Evolutionary conservation across 2,888 invertebrate species (phyloP).

Genomic region (Operophtera brumata): DNA sequence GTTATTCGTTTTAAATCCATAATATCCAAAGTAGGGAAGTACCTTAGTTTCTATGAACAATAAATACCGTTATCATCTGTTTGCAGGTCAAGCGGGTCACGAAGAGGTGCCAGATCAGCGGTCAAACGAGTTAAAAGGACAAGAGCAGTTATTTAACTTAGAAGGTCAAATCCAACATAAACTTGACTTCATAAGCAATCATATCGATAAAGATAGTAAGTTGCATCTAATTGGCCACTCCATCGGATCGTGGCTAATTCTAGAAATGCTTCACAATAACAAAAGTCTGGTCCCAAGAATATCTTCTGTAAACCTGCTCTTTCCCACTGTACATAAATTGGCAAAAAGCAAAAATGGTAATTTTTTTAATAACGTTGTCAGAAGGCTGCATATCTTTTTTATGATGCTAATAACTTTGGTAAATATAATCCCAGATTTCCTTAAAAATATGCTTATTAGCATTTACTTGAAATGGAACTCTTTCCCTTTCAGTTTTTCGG

Average conservation of each 20-base stretch:
- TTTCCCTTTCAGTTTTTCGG: conserved; percentile 72
- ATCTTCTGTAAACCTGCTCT: conserved; percentile 86
- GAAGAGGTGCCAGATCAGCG: conserved; percentile 68
- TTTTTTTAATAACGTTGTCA: conserved; percentile 82
- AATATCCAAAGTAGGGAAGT: too few relatives aligned
- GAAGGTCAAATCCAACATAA: conserved; percentile 91
- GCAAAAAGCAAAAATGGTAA: conserved; percentile 87
- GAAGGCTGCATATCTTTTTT: conserved; percentile 52
- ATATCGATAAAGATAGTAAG: conserved; percentile 85
- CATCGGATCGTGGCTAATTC: conserved; percentile 91
- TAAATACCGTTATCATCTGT: conserved; percentile 6
- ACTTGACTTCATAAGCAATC: conserved; percentile 86
- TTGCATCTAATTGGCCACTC: conserved; percentile 94
- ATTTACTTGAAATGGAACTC: conserved; percentile 78
- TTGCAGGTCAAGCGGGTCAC: conserved; percentile 89
- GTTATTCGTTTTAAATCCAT: too few relatives aligned
- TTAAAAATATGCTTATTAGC: conserved; percentile 75
- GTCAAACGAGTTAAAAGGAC: conserved; percentile 72
- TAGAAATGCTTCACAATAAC: conserved; percentile 85
- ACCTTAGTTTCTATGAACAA: too few relatives aligned
- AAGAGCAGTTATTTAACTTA: conserved; percentile 85
- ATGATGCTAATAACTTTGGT: conserved; percentile 67
- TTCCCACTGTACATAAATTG: conserved; percentile 94
- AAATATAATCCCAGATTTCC: conserved; percentile 73
- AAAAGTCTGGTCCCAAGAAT: conserved; percentile 77